Conservation (phyloP, 2,113 vertebrate species). For the Vidua macroura region DNA sequence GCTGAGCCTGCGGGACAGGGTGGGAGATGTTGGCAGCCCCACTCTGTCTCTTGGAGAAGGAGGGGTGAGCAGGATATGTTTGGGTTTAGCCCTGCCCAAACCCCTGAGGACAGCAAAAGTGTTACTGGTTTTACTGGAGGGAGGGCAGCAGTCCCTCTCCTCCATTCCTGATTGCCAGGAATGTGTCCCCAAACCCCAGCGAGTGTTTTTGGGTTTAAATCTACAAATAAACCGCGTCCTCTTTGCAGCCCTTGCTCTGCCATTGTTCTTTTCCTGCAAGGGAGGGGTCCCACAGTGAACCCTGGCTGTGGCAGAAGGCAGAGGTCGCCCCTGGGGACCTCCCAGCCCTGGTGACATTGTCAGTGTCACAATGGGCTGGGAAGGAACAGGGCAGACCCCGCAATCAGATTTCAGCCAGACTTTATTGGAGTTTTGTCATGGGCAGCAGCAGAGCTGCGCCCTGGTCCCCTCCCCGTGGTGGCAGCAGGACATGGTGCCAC, state of each 20-base stretch:
- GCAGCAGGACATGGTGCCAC: neutral
- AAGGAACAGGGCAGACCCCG: neutral
- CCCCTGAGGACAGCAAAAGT: neutral
- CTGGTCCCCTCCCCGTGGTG: fast-evolving
- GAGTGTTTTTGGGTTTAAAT: neutral
- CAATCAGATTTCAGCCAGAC: neutral
- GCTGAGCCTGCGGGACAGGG: neutral
- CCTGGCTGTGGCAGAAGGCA: neutral
- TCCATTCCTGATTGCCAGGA: fast-evolving
- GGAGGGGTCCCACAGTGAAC: neutral
- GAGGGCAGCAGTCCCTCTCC: neutral
- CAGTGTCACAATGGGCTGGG: fast-evolving
- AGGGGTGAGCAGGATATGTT: fast-evolving
- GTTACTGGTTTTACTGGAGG: neutral
- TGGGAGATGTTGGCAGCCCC: fast-evolving
- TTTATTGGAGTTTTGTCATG: constrained; percentile 17
- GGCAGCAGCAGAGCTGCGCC: neutral
- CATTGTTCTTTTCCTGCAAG: fast-evolving
- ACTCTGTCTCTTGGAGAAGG: fast-evolving
- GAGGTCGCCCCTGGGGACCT: too few species aligned
- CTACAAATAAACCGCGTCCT: neutral
- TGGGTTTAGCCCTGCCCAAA: neutral
- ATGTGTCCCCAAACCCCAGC: fast-evolving
- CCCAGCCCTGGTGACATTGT: fast-evolving
- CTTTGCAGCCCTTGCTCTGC: neutral